Evolutionary conservation across 2,888 invertebrate species (phyloP).

Genomic region (Pandemis heparana): DNA sequence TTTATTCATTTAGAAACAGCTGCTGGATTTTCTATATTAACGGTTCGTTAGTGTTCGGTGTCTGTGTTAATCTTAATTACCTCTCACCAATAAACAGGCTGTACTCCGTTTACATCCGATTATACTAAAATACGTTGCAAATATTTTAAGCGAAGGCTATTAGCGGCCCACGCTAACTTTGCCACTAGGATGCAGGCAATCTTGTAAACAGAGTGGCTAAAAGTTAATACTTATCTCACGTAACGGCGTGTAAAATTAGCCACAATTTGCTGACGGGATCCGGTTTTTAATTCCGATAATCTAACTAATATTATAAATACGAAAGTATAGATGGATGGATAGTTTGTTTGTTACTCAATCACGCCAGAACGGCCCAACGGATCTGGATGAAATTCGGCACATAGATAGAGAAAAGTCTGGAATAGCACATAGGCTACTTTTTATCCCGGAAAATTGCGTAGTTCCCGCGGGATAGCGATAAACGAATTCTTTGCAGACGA

Average conservation of each 20-base stretch:
- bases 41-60: background rate
- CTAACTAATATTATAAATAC: too few relatives aligned
- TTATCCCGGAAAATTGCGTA: too few relatives aligned
- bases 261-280: background rate
- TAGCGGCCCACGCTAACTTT: slow-evolving; percentile 21
- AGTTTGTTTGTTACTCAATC: too few relatives aligned
- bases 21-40: background rate
- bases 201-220: slow-evolving; percentile 24
- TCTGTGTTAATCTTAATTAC: slow-evolving; percentile 12
- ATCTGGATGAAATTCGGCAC: too few relatives aligned
- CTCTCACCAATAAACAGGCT: slow-evolving; percentile 6
- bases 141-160: slow-evolving; percentile 9
- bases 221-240: slow-evolving; percentile 23
- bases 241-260: background rate
- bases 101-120: slow-evolving; percentile 8
- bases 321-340: too few relatives aligned
- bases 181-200: slow-evolving; percentile 24
- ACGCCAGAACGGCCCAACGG: too few relatives aligned
- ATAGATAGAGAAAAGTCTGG: too few relatives aligned
- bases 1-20: background rate
- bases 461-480: too few relatives aligned
- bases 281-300: background rate
- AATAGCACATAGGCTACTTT: too few relatives aligned
- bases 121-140: slow-evolving; percentile 11
- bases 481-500: too few relatives aligned